These are phyloP conservation scores for Nasonia giraulti DNA, from an alignment of 1,140 invertebrate species.

Conservation along the genomic window DNA sequence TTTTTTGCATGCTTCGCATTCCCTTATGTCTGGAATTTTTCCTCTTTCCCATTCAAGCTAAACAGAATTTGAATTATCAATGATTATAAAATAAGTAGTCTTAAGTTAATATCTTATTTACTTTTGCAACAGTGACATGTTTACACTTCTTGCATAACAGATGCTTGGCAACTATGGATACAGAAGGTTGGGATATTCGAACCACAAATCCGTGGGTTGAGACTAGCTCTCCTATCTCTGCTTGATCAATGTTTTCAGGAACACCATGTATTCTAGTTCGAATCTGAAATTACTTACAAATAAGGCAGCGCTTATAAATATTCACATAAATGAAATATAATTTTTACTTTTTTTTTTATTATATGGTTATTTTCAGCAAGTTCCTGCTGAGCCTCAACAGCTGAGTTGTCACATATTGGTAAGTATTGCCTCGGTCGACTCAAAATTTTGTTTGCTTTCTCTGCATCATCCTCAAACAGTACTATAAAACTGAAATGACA, in stretches of 20 bases:
- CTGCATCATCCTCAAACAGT: constrained; percentile 77
- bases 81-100: background rate
- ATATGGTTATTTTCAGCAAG: constrained; percentile 72
- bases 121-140: constrained; percentile 79
- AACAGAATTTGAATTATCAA: constrained; percentile 40
- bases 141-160: constrained; percentile 89
- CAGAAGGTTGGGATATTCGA: constrained; percentile 82
- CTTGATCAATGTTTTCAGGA: constrained; percentile 60
- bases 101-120: constrained; percentile 58
- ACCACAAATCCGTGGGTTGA: constrained; percentile 82
- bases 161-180: constrained; percentile 84
- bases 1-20: constrained; percentile 64
- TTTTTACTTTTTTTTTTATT: constrained; percentile 82
- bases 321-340: constrained; percentile 66
- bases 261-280: constrained; percentile 64
- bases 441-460: constrained; percentile 77
- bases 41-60: constrained; percentile 71
- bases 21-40: constrained; percentile 60
- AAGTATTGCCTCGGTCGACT: constrained; percentile 75
- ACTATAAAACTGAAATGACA: constrained; percentile 77
- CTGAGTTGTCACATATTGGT: constrained; percentile 78
- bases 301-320: constrained; percentile 8
- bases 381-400: constrained; percentile 77
- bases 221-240: constrained; percentile 75
- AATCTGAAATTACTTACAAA: constrained; percentile 50